A percentile compares a stretch with the other conserved stretches of the same genome.
Conservation (phyloP, 2,797 vertebrate genomes). For the Decapterus maruadsi region DNA sequence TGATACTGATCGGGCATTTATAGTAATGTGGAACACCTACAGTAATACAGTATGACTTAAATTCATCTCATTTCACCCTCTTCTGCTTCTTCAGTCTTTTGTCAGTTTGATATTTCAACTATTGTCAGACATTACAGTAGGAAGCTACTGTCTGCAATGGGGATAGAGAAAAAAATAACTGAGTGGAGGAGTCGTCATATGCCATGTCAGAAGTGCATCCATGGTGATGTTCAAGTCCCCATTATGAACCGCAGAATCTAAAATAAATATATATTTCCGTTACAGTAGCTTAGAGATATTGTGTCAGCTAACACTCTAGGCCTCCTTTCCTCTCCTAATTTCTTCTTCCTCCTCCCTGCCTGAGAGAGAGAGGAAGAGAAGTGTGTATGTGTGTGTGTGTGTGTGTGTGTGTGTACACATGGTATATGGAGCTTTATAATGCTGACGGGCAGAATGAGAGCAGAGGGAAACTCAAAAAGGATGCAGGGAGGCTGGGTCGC, state of each 20-base stretch:
- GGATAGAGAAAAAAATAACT: constrained; percentile 25
- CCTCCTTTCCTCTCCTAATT: constrained; percentile 51
- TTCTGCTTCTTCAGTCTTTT: not conserved
- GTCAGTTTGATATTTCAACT: constrained; percentile 23
- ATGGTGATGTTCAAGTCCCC: constrained; percentile 46
- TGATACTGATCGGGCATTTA: not conserved
- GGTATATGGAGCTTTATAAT: constrained; percentile 75
- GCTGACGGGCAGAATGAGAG: constrained; percentile 84
- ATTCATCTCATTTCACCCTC: constrained; percentile 1
- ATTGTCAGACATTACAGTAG: constrained; percentile 41
- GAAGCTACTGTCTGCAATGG: constrained; percentile 16
- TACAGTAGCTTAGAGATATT: constrained; percentile 65
- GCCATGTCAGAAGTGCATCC: constrained; percentile 47
- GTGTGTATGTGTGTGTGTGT: constrained; percentile 37
- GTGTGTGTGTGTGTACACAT: constrained; percentile 38
- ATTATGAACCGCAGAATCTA: constrained; percentile 44
- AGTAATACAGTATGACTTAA: no score
- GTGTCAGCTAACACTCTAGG: constrained; percentile 64
- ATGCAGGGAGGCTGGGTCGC: constrained; percentile 52
- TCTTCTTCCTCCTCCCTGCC: constrained; percentile 29
- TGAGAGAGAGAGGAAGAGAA: not conserved
- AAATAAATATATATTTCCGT: constrained; percentile 52
- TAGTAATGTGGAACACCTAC: not conserved
- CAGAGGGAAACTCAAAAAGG: constrained; percentile 72
- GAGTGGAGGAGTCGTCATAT: constrained; percentile 34